These are phyloP conservation scores for Samia ricini DNA, from an alignment of 1,140 invertebrate species.

Conservation along the genomic window DNA sequence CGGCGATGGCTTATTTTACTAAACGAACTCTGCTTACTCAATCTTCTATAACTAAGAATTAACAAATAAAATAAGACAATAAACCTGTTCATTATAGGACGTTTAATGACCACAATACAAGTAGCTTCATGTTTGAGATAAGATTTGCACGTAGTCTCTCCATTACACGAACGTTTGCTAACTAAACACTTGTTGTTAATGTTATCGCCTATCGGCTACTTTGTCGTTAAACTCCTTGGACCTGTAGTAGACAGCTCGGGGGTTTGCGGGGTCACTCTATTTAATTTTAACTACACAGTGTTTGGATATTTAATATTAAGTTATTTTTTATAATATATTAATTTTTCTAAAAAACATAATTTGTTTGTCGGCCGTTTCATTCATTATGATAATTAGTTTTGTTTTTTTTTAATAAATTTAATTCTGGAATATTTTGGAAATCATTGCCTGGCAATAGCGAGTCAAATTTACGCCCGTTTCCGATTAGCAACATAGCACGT, in stretches of 20 bases:
- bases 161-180: conserved; percentile 1
- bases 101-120: background rate
- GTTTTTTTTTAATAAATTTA: too few species aligned
- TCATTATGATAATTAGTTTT: too few species aligned
- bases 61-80: background rate
- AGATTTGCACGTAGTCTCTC: background rate
- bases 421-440: too few species aligned
- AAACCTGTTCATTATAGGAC: background rate
- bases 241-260: background rate
- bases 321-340: too few species aligned
- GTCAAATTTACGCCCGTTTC: too few species aligned
- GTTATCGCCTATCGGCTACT: conserved; percentile 5
- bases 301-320: background rate
- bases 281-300: background rate
- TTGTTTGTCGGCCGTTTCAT: too few species aligned
- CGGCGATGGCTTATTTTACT: too few species aligned
- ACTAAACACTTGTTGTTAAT: conserved; percentile 11
- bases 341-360: too few species aligned
- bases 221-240: background rate
- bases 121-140: background rate
- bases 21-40: too few species aligned
- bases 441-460: too few species aligned
- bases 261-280: background rate
- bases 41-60: too few species aligned
- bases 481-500: too few species aligned